Conservation (phyloP, 2,797 vertebrate species). For the Otus scops region DNA sequence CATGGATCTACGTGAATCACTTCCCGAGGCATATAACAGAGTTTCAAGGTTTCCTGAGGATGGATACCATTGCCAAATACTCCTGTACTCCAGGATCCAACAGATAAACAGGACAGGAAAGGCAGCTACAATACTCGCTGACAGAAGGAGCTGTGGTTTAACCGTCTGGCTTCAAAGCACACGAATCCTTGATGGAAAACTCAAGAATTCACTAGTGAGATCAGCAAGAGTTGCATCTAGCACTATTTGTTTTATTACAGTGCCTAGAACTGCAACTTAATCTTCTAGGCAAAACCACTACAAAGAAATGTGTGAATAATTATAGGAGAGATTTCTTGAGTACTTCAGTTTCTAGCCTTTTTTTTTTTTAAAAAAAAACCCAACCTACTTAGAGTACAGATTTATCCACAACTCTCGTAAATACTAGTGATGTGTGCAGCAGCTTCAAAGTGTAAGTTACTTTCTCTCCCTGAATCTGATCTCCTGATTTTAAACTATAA, state of each 20-base stretch:
- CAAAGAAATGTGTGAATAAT: neutral
- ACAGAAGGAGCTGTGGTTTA: neutral
- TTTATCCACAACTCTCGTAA: neutral
- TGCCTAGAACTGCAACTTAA: neutral
- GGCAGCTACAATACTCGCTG: neutral
- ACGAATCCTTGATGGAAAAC: neutral
- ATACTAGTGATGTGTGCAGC: fast-evolving
- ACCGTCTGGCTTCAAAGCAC: neutral
- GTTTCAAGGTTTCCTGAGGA: neutral
- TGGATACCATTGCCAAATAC: neutral
- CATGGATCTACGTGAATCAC: fast-evolving
- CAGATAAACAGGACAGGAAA: neutral
- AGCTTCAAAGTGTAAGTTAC: neutral
- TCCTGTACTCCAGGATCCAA: neutral
- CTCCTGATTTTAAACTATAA: neutral
- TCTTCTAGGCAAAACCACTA: neutral
- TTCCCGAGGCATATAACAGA: neutral
- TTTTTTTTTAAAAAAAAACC: neutral
- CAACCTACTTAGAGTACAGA: neutral
- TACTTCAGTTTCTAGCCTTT: neutral
- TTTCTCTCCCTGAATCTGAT: neutral
- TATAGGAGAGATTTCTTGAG: neutral
- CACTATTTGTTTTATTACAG: neutral
- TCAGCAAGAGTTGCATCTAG: neutral
- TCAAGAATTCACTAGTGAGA: neutral